Evolutionary conservation across 2,797 vertebrate genomes (phyloP).

Genomic region (Chaenodraco wilsoni): DNA sequence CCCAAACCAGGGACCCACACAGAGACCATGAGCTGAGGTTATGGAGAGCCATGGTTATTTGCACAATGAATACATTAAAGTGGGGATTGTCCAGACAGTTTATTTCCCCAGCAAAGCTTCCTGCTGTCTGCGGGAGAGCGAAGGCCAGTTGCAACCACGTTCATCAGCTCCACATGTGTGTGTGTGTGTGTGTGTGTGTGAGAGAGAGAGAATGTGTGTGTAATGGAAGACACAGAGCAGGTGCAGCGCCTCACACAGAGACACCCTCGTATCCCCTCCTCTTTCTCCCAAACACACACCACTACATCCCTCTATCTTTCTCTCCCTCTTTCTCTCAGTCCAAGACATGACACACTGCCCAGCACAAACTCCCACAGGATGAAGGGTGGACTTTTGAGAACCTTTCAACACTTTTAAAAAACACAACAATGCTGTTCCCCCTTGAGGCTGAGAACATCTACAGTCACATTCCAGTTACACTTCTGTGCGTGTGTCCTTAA

Average conservation of each 20-base stretch:
- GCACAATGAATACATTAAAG: slow-evolving; percentile 51
- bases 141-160: slow-evolving; percentile 48
- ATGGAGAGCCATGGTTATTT: slow-evolving; percentile 50
- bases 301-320: slow-evolving; percentile 7
- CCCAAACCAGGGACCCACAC: slow-evolving; percentile 25
- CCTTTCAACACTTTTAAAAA: slow-evolving; percentile 55
- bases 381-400: slow-evolving; percentile 56
- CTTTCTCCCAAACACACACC: slow-evolving; percentile 63
- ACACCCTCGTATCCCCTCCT: slow-evolving; percentile 75
- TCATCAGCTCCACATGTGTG: slow-evolving; percentile 18
- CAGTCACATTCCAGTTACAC: not conserved
- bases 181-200: slow-evolving; percentile 33
- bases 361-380: slow-evolving; percentile 52
- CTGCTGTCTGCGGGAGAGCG: slow-evolving; percentile 51
- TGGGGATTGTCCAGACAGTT: slow-evolving; percentile 62
- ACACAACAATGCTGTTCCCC: slow-evolving; percentile 41
- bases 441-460: slow-evolving; percentile 11
- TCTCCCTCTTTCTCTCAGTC: slow-evolving; percentile 9
- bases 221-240: slow-evolving; percentile 71
- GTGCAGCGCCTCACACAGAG: slow-evolving; percentile 75
- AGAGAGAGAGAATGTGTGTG: slow-evolving; percentile 17
- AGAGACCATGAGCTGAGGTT: slow-evolving; percentile 42
- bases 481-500: not conserved
- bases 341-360: slow-evolving; percentile 46
- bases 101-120: slow-evolving; percentile 65